Conservation (phyloP, 2,797 vertebrate genomes). For the Odontamblyopus rebecca region DNA sequence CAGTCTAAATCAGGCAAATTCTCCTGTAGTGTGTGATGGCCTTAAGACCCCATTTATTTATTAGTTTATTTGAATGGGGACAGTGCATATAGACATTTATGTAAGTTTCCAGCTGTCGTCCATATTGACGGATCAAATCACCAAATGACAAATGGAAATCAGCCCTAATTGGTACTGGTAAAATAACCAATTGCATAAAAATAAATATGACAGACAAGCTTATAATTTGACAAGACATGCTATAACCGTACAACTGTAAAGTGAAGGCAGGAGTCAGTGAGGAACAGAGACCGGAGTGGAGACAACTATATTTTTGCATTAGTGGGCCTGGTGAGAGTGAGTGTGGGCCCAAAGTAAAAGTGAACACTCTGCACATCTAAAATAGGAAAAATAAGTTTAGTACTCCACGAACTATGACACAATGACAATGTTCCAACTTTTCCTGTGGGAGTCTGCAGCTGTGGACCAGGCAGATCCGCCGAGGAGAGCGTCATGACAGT, state of each 20-base stretch:
- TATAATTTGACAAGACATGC: not conserved
- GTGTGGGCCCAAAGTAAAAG: not conserved
- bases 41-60: too few species aligned
- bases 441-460: not conserved
- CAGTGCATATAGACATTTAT: too few species aligned
- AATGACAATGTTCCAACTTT: conserved; percentile 8
- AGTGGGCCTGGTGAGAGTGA: not conserved
- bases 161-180: too few species aligned
- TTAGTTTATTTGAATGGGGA: too few species aligned
- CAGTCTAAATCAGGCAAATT: too few species aligned
- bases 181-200: not conserved
- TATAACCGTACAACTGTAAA: not conserved
- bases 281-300: not conserved
- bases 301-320: conserved; percentile 2
- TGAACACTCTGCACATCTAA: conserved; percentile 14
- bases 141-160: too few species aligned
- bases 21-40: too few species aligned
- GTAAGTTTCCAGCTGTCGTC: too few species aligned
- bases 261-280: not conserved
- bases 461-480: not conserved
- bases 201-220: conserved; percentile 15
- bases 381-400: conserved; percentile 4
- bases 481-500: conserved; percentile 4
- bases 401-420: conserved; percentile 5
- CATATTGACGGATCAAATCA: too few species aligned